Evolutionary conservation across 37 sponge, comb jelly and placozoan species (phyloP).

Genomic region (Spongilla lacustris): DNA sequence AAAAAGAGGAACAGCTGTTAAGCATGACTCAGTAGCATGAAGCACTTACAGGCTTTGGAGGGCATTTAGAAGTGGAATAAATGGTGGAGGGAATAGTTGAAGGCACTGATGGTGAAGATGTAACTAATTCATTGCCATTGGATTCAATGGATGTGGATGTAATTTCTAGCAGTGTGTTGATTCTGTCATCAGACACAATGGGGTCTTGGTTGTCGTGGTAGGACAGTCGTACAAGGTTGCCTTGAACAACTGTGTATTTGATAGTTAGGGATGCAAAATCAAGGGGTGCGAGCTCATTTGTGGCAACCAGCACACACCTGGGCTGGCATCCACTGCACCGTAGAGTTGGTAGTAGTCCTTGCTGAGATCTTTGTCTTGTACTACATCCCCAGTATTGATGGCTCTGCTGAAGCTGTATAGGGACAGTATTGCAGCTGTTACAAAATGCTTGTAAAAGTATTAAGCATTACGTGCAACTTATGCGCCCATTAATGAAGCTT

Average conservation of each 20-base stretch:
- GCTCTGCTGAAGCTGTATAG: not conserved
- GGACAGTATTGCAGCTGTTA: not conserved
- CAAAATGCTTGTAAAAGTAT: not conserved
- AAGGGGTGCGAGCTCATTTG: not conserved
- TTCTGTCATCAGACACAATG: not conserved
- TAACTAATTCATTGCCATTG: not conserved
- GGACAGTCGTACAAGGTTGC: not conserved
- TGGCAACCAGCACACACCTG: not conserved
- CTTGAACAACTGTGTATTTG: not conserved
- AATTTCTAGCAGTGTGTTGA: not conserved
- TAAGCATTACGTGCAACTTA: not conserved
- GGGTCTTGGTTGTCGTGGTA: not conserved
- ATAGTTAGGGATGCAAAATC: not conserved
- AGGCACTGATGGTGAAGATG: not conserved
- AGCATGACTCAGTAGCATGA: not conserved
- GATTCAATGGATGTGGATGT: not conserved
- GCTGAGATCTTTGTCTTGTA: not conserved
- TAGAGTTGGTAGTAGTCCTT: not conserved
- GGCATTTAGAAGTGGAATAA: not conserved
- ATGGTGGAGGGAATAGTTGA: not conserved
- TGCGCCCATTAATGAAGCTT: not conserved
- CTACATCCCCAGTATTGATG: not conserved
- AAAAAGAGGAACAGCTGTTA: not conserved
- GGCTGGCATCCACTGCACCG: not conserved
- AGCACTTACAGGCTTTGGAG: not conserved